These are phyloP conservation scores for Dorcus hopei DNA, from an alignment of 2,888 invertebrate species.

Conservation along the genomic window DNA sequence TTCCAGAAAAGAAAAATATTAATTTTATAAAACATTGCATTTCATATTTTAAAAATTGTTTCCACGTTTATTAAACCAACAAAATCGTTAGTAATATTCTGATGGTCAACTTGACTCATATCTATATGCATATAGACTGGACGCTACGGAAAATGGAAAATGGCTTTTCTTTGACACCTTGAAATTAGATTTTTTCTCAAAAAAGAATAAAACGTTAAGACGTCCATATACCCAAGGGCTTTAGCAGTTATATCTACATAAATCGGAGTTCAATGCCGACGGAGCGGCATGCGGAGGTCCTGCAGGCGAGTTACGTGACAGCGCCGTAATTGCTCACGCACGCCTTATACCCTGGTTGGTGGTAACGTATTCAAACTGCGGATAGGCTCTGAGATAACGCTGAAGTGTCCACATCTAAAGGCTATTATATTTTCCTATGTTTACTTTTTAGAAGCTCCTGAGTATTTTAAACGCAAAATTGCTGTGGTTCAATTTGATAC, in stretches of 20 bases:
- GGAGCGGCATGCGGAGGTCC: slow-evolving; percentile 30
- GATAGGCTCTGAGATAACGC: slow-evolving; percentile 33
- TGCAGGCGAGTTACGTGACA: slow-evolving; percentile 8
- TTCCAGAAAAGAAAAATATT: no score
- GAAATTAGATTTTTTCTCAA: slow-evolving; percentile 51
- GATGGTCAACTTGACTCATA: slow-evolving; percentile 44
- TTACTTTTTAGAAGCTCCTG: slow-evolving; percentile 30
- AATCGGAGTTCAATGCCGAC: slow-evolving; percentile 32
- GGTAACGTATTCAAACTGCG: slow-evolving; percentile 33
- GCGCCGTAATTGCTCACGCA: slow-evolving; percentile 26
- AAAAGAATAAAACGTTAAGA: slow-evolving; percentile 47
- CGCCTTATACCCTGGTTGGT: slow-evolving; percentile 23
- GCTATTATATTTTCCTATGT: slow-evolving; percentile 36
- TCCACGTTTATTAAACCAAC: no score
- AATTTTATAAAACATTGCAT: no score
- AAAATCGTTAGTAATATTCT: slow-evolving; percentile 34
- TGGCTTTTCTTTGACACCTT: slow-evolving; percentile 54
- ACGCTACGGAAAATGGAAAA: slow-evolving; percentile 47
- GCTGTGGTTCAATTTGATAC: slow-evolving; percentile 10
- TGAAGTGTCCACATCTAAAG: slow-evolving; percentile 35
- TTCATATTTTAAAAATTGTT: no score
- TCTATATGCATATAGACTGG: slow-evolving; percentile 47
- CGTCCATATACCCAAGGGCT: slow-evolving; percentile 44
- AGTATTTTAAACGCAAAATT: slow-evolving; percentile 19
- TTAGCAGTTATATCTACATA: slow-evolving; percentile 46